phyloP scores from a whole-genome alignment of 2,888 invertebrate genomes.

The Caenorhabditis zanzibari region DNA sequence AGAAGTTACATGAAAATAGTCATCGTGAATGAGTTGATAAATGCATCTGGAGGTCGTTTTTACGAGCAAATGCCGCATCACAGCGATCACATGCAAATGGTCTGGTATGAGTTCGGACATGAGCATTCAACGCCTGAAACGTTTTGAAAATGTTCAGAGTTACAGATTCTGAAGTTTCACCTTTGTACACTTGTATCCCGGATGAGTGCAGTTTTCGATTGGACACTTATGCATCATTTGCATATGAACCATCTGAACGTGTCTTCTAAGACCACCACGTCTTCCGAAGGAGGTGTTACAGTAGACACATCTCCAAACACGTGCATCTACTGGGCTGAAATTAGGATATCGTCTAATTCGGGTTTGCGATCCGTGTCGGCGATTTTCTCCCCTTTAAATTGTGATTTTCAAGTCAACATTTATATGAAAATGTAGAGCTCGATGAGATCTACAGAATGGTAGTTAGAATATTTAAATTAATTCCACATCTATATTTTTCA shows the following conservation, averaged over 20 bases:
- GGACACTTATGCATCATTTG: conserved; percentile 73
- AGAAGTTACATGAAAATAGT: background rate
- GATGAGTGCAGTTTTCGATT: conserved; percentile 70
- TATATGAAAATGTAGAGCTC: too few relatives aligned
- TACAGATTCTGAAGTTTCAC: conserved; percentile 16
- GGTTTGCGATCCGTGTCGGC: too few relatives aligned
- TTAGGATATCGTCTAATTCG: background rate
- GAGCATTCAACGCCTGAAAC: conserved; percentile 71
- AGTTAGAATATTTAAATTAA: too few relatives aligned
- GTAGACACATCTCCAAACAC: conserved; percentile 87
- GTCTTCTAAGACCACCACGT: conserved; percentile 87
- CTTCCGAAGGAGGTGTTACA: conserved; percentile 88
- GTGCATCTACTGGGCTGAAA: conserved; percentile 72
- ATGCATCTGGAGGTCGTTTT: conserved; percentile 65
- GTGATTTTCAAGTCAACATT: too few relatives aligned
- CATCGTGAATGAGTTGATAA: background rate
- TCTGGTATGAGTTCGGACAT: conserved; percentile 70
- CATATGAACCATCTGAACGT: conserved; percentile 86
- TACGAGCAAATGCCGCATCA: conserved; percentile 59
- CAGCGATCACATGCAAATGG: conserved; percentile 67
- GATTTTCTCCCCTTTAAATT: too few relatives aligned
- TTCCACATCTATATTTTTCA: too few relatives aligned
- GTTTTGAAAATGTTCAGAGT: background rate
- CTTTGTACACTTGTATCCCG: conserved; percentile 76
- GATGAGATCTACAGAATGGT: too few relatives aligned